These are phyloP conservation scores for Sarcophilus harrisii DNA, from an alignment of 2,797 vertebrate genomes.

Conservation along the genomic window DNA sequence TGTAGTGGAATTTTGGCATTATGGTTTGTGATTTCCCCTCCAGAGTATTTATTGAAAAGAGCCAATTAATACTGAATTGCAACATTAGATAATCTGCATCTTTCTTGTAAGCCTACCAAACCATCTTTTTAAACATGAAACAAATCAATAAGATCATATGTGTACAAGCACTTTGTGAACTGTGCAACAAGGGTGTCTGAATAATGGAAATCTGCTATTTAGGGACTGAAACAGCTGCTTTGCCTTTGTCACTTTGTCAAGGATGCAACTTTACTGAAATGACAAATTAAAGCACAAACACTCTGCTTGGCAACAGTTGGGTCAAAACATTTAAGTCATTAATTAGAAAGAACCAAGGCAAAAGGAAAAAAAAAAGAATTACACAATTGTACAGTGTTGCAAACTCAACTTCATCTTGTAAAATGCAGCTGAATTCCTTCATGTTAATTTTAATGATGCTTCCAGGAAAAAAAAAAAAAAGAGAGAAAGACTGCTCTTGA, in stretches of 20 bases:
- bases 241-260: slow-evolving; percentile 75
- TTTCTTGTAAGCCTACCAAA: slow-evolving; percentile 50
- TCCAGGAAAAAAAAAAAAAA: slow-evolving; percentile 74
- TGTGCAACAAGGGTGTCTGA: slow-evolving; percentile 65
- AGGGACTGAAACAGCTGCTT: slow-evolving; percentile 70
- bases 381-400: slow-evolving; percentile 65
- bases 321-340: slow-evolving; percentile 86
- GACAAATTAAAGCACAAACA: slow-evolving; percentile 82
- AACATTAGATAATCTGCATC: slow-evolving; percentile 3
- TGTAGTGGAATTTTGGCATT: neutral
- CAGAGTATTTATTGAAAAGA: slow-evolving; percentile 45
- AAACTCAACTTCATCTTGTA: slow-evolving; percentile 78
- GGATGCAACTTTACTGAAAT: slow-evolving; percentile 81
- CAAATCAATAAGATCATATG: slow-evolving; percentile 47
- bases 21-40: neutral
- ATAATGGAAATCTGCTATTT: slow-evolving; percentile 77
- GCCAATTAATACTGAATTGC: neutral
- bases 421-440: slow-evolving; percentile 83
- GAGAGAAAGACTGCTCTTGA: slow-evolving; percentile 77
- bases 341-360: slow-evolving; percentile 79
- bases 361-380: slow-evolving; percentile 58
- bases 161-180: slow-evolving; percentile 60
- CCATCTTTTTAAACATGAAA: slow-evolving; percentile 35
- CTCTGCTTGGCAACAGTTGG: slow-evolving; percentile 81
- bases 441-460: slow-evolving; percentile 84